Percentiles rank a stretch among this genome's conserved stretches.
These are phyloP conservation scores for Malacoraja senta DNA, from an alignment of 2,797 vertebrate species.

Conservation along the genomic window DNA sequence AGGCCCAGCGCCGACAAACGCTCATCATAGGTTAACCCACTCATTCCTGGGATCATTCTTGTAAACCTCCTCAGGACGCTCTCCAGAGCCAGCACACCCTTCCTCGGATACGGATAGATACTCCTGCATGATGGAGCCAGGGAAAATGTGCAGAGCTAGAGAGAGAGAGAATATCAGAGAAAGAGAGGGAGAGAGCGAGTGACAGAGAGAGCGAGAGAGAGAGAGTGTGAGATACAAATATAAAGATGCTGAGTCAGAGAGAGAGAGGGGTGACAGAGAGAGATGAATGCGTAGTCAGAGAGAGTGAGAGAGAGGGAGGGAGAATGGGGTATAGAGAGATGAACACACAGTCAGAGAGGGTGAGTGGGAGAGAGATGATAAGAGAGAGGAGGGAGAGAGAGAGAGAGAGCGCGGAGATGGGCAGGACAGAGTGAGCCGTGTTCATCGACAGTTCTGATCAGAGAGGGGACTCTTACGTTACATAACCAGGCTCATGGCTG, in stretches of 20 bases:
- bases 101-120: no score
- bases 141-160: not conserved
- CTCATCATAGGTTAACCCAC: no score
- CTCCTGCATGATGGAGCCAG: not conserved
- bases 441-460: not conserved
- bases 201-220: not conserved
- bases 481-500: not conserved
- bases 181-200: not conserved
- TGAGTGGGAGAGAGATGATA: no score
- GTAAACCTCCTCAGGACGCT: no score
- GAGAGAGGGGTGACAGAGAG: no score
- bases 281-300: not conserved
- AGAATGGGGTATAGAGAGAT: not conserved
- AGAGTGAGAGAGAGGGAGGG: not conserved
- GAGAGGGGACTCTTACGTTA: no score
- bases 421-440: not conserved
- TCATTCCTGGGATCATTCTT: no score
- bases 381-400: not conserved
- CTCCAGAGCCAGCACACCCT: no score
- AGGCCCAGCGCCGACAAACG: no score
- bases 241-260: no score
- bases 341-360: no score
- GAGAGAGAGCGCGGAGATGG: not conserved
- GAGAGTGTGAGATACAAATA: not conserved
- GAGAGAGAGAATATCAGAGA: not conserved